Conservation (phyloP, 1,140 invertebrate species). For the Druon quercuslanigerum region DNA sequence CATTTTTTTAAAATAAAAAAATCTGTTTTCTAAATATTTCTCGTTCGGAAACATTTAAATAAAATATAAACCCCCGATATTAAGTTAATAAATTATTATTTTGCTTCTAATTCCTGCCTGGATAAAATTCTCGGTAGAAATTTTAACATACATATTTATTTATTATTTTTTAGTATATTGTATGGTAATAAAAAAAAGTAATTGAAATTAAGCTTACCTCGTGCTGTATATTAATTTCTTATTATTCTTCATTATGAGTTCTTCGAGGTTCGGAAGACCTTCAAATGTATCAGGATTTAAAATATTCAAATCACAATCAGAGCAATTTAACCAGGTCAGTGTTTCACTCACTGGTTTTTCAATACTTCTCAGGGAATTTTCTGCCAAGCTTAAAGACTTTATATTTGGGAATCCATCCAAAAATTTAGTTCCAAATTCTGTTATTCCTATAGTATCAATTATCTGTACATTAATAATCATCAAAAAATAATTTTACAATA, state of each 20-base stretch:
- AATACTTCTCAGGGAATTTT: constrained; percentile 64
- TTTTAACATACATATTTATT: too few relatives aligned
- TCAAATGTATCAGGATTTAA: constrained; percentile 60
- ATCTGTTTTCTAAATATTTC: too few relatives aligned
- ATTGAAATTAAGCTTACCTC: constrained; percentile 53
- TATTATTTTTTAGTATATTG: too few relatives aligned
- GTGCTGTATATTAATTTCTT: constrained; percentile 62
- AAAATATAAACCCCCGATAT: too few relatives aligned
- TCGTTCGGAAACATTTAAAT: too few relatives aligned
- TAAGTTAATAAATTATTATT: too few relatives aligned
- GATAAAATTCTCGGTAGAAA: too few relatives aligned
- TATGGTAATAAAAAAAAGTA: not conserved
- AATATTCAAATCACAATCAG: constrained; percentile 64
- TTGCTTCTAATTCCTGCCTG: too few relatives aligned
- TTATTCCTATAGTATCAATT: constrained; percentile 54
- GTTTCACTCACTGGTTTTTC: constrained; percentile 57
- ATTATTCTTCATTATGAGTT: constrained; percentile 65
- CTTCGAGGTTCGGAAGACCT: constrained; percentile 60
- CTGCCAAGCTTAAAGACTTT: constrained; percentile 56
- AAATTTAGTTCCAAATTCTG: constrained; percentile 50
- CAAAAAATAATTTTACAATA: too few relatives aligned
- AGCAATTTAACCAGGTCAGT: constrained; percentile 65
- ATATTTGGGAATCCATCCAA: constrained; percentile 59
- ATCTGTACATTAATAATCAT: constrained; percentile 17
- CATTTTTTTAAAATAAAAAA: too few relatives aligned